These are phyloP conservation scores for Apamea anceps DNA, from an alignment of 2,888 invertebrate genomes.

Conservation along the genomic window DNA sequence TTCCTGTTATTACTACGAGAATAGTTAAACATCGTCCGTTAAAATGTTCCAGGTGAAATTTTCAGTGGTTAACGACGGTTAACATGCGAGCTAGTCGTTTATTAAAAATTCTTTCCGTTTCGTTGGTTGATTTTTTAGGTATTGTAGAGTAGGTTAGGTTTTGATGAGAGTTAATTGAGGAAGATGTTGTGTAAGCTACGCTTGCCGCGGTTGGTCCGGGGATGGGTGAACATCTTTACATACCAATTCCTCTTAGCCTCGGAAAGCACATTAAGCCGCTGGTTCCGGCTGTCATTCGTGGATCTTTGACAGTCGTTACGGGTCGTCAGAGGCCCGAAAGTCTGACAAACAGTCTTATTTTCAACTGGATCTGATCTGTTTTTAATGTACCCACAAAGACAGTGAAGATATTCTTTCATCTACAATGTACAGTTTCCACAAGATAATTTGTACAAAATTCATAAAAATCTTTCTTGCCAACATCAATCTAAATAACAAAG, in stretches of 20 bases:
- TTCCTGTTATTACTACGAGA: conserved; percentile 38
- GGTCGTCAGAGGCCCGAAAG: too few relatives aligned
- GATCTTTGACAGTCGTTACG: too few relatives aligned
- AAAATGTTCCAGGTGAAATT: conserved; percentile 40
- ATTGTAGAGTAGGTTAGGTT: not conserved
- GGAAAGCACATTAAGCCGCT: too few relatives aligned
- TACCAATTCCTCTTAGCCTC: too few relatives aligned
- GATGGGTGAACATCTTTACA: too few relatives aligned
- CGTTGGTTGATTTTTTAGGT: conserved; percentile 1
- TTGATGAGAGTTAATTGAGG: not conserved
- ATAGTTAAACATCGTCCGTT: conserved; percentile 20
- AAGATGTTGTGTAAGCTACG: not conserved
- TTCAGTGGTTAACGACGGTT: conserved; percentile 38
- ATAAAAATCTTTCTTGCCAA: not conserved
- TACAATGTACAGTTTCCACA: not conserved
- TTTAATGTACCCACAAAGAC: not conserved
- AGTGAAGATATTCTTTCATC: not conserved
- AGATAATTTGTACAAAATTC: not conserved
- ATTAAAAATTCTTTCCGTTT: conserved; percentile 38
- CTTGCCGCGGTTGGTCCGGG: too few relatives aligned
- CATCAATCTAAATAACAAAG: conserved; percentile 53
- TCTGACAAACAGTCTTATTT: too few relatives aligned
- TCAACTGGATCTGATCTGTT: not conserved
- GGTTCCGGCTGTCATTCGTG: too few relatives aligned
- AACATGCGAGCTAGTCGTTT: conserved; percentile 49